phyloP scores from a whole-genome alignment of 2,797 vertebrate genomes.

The Pithecia hirsuta region DNA sequence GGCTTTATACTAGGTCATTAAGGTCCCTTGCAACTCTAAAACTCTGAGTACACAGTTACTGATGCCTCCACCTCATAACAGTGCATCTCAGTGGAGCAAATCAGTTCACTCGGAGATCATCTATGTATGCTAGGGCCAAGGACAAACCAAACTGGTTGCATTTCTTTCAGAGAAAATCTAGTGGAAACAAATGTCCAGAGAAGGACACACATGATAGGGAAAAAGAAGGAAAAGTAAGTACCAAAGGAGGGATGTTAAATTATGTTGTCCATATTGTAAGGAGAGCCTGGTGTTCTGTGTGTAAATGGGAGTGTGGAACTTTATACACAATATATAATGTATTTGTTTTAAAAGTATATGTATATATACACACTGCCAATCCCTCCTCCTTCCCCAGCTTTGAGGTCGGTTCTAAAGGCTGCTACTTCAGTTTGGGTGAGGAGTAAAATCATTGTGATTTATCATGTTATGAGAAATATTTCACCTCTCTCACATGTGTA shows the following conservation, averaged over 20 bases:
- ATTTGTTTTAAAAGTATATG: not conserved
- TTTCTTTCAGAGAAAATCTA: slow-evolving; percentile 21
- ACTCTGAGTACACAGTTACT: not conserved
- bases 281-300: not conserved
- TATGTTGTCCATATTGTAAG: not conserved
- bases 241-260: not conserved
- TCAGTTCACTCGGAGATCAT: not conserved
- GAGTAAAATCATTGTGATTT: not conserved
- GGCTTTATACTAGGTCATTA: not conserved
- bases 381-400: not conserved
- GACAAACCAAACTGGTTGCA: not conserved
- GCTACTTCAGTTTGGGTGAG: not conserved
- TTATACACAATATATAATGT: not conserved
- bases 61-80: not conserved
- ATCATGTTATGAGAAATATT: not conserved
- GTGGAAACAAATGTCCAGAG: not conserved
- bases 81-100: not conserved
- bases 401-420: not conserved
- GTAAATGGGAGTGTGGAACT: not conserved
- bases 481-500: not conserved
- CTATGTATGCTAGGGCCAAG: not conserved
- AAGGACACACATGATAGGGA: not conserved
- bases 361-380: not conserved
- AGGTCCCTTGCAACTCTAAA: not conserved
- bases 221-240: not conserved